Conservation (phyloP, 2,797 vertebrate genomes). For the Cottoperca gobio region DNA sequence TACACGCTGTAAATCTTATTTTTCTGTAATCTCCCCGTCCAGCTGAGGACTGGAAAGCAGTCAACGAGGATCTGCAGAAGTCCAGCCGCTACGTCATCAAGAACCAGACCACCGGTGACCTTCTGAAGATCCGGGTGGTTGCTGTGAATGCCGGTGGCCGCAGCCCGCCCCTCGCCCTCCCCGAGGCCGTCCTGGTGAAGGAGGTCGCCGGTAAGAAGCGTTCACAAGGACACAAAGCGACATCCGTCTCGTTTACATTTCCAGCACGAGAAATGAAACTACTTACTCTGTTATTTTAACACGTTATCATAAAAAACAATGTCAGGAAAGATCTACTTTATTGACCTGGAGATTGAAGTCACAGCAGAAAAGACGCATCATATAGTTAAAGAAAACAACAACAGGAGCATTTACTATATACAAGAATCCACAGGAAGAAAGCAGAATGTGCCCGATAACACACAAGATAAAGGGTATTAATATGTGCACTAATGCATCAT, state of each 20-base stretch:
- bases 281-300: neutral
- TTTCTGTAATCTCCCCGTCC: neutral
- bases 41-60: slow-evolving; percentile 92
- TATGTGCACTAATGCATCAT: neutral
- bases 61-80: slow-evolving; percentile 87
- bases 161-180: slow-evolving; percentile 83
- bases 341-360: neutral
- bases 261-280: neutral
- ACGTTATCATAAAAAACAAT: neutral
- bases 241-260: neutral
- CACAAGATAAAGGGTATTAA: neutral
- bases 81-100: slow-evolving; percentile 89
- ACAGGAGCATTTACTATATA: neutral
- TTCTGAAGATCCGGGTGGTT: slow-evolving; percentile 88
- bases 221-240: no score
- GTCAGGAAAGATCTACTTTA: neutral
- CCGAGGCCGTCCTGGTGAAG: slow-evolving; percentile 89
- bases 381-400: no score
- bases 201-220: slow-evolving; percentile 88
- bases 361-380: neutral
- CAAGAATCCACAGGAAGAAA: neutral
- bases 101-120: slow-evolving; percentile 88
- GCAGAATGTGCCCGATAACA: neutral
- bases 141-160: slow-evolving; percentile 86
- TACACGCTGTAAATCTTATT: slow-evolving; percentile 3